A percentile compares a stretch with the other conserved stretches of the same genome.
phyloP scores from a whole-genome alignment of 2,113 vertebrate species.

The Poeciliopsis turrubarensis region DNA sequence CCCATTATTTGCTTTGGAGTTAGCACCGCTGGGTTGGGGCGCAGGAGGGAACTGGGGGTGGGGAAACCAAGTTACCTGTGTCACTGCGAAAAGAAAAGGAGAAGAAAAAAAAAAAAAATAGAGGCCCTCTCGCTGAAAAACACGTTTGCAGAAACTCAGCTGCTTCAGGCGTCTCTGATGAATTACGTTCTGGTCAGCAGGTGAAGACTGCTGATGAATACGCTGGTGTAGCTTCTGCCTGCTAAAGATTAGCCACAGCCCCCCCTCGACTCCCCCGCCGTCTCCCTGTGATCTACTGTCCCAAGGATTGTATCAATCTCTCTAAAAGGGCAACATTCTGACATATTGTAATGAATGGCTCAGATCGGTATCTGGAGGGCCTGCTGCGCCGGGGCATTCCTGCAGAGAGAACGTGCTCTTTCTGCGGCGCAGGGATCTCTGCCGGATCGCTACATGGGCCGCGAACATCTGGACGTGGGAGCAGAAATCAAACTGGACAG shows the following conservation, averaged over 20 bases:
- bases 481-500: slow-evolving; percentile 78
- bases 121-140: slow-evolving; percentile 64
- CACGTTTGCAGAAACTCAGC: slow-evolving; percentile 72
- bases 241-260: slow-evolving; percentile 74
- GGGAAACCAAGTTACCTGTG: slow-evolving; percentile 65
- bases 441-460: slow-evolving; percentile 37
- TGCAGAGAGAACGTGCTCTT: slow-evolving; percentile 67
- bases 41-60: neutral
- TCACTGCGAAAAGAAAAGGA: slow-evolving; percentile 48
- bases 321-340: slow-evolving; percentile 76
- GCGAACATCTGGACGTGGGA: slow-evolving; percentile 77
- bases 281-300: slow-evolving; percentile 72
- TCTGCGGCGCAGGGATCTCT: slow-evolving; percentile 38
- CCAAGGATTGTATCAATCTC: slow-evolving; percentile 73
- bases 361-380: slow-evolving; percentile 69
- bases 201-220: slow-evolving; percentile 73
- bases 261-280: slow-evolving; percentile 2
- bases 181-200: slow-evolving; percentile 74
- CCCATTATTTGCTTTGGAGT: slow-evolving; percentile 77
- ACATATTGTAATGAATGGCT: slow-evolving; percentile 75
- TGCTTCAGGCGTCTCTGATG: slow-evolving; percentile 72
- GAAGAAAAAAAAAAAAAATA: too few species aligned
- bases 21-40: slow-evolving; percentile 1
- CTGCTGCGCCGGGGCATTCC: slow-evolving; percentile 65
- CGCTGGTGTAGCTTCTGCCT: slow-evolving; percentile 63